Base-by-base conservation (phyloP, 2,113 vertebrate genomes). In the Sprattus sprattus region DNA sequence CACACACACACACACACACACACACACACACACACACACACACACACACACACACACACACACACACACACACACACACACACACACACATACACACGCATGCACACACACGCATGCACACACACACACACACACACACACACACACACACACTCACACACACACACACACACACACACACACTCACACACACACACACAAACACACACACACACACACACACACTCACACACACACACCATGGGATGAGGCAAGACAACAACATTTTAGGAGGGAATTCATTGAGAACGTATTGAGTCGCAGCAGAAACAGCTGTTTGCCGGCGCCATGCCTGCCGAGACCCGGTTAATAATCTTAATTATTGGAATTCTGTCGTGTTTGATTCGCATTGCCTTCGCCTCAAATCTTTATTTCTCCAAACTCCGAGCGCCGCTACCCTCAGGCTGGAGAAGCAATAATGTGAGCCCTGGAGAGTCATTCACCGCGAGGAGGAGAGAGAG, bases 381-480 rank as follows among this genome's bases (percentile, higher is more conserved):
- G 93, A 95, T 94, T 94, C 92, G 93, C 93, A 93, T 92, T 92
- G 93, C 93, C 92, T 85, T 52, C 90, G 89, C 87, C 87, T 89
- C 91, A 32, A 71, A 71, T 93, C 92, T 92, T 92, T 93, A 91
- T 91, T 92, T 92, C 91, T 92, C 93, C 92, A 91, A 93, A 92
- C 93, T 93, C 94, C 92, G 93, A 94, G 93, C 91, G 91, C 90
- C 89, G 91, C 86, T 81, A 83, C 94, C 95, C 95, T 94, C 91
- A 94, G 95, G 95, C 95, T 94, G 92, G 94, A 93, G 94, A 94
- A 94, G 95, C 93, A 93, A 94, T 95, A 94, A 95, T 94, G 92
- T 93, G 93, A 94, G 94, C 95, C 95, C 95, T 94, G 93, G 95
- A 96, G 95, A 96, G 94, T 88, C 91, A 93, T 94, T 93, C 92